Evolutionary conservation across 2,797 vertebrate genomes (phyloP), one percentile per base, ranked within the genome.

Genomic region (Pitangus sulphuratus): DNA sequence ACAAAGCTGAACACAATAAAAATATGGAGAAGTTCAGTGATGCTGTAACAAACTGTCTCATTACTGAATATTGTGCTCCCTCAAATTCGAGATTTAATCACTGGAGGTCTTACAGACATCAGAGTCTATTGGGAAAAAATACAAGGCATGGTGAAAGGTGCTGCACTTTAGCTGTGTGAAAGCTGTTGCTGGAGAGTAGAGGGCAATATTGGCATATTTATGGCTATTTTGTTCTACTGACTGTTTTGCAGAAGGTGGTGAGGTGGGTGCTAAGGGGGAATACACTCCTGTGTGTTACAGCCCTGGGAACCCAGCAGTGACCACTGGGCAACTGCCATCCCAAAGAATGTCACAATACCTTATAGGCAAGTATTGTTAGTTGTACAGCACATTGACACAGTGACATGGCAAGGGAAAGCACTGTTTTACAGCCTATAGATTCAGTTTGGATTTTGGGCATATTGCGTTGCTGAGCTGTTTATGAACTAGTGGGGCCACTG

Each of bases 361-460:
- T n/a, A 17, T 4, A 64, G 61, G 8, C 53, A 35, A 26, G 8
- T 45, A 8, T 11, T 39, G 70, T 33, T 74, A 13, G 50, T 72
- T 24, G 71, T 15, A 2, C 17, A 58, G 26, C n/a, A 13, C 31
- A 1, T 3, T 17, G 33, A 33, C 58, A 17, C 3, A 25, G n/a
- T 15, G 54, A 44, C 18, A 77, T n/a, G 42, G 37, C 8, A 51
- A 10, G 58, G 31, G 4, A 12, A 37, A 40, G 2, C 47, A 24
- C 1, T 4, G 12, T 11, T 0, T 3, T 65, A 25, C 56, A 30
- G 26, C 45, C 72, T 53, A 0, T 0, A 13, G 57, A 13, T n/a
- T 12, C 15, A 21, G 42, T 2, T 45, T 37, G 22, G 12, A 1
- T 20, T 25, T n/a, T 37, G 53, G 77, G 6, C n/a, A 1, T 6